Evolutionary conservation across 2,888 invertebrate species (phyloP).

Genomic region (Catocala fraxini): DNA sequence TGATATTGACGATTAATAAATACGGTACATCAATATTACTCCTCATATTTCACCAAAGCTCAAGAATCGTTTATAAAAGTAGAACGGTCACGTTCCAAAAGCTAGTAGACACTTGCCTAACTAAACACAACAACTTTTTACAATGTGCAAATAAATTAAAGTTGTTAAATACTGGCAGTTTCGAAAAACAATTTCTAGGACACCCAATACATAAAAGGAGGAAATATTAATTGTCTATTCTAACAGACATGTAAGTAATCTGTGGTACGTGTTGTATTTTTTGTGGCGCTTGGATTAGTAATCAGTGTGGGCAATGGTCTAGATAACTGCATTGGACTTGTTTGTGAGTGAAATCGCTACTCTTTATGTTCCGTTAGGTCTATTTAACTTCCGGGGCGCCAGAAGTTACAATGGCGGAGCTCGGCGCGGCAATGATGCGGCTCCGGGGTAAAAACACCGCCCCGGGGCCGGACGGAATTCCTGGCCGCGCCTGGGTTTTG

Average conservation of each 20-base stretch:
- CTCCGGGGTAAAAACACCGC: too few species aligned
- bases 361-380: background rate
- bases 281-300: slow-evolving; percentile 4
- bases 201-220: slow-evolving; percentile 14
- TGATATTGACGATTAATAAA: background rate
- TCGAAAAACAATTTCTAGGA: slow-evolving; percentile 13
- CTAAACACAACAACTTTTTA: slow-evolving; percentile 4
- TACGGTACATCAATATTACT: background rate
- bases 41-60: slow-evolving; percentile 14
- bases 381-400: too few species aligned
- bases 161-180: background rate
- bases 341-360: slow-evolving; percentile 7
- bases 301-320: slow-evolving; percentile 15
- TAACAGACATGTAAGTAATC: background rate
- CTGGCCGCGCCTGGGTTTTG: too few species aligned
- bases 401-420: too few species aligned
- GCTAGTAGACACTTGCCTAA: slow-evolving; percentile 25
- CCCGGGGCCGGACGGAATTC: too few species aligned
- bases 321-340: slow-evolving; percentile 6
- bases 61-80: slow-evolving; percentile 26
- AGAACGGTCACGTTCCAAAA: slow-evolving; percentile 23
- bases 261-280: background rate
- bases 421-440: too few species aligned
- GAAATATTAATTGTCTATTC: slow-evolving; percentile 11
- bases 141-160: background rate